Conservation (phyloP, 1,140 invertebrate genomes). For the Drosophila sturtevanti region DNA sequence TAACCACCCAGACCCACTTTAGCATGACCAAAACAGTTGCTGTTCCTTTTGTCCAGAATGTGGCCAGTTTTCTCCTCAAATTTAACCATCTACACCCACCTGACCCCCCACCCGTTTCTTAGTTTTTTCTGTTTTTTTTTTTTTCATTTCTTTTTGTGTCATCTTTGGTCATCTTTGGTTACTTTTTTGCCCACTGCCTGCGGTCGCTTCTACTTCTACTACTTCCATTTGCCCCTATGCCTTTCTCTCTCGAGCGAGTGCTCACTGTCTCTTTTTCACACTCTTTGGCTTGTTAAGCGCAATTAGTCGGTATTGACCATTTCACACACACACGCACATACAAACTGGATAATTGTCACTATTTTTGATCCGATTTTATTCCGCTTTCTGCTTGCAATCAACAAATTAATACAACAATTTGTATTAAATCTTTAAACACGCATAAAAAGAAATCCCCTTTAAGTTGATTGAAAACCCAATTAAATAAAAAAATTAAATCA, state of each 20-base stretch:
- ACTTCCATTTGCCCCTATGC: slow-evolving; percentile 3
- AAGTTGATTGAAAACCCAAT: slow-evolving; percentile 34
- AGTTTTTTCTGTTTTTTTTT: slow-evolving; percentile 3
- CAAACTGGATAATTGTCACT: slow-evolving; percentile 15
- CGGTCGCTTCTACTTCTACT: slow-evolving; percentile 4
- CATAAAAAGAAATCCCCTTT: slow-evolving; percentile 4
- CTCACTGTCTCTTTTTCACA: slow-evolving; percentile 10
- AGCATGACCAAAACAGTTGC: not conserved
- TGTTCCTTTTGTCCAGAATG: slow-evolving; percentile 9
- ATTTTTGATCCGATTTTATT: slow-evolving; percentile 10
- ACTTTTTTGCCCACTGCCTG: slow-evolving; percentile 38
- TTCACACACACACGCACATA: not conserved
- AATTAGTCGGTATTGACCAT: slow-evolving; percentile 70
- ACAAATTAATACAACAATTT: slow-evolving; percentile 51
- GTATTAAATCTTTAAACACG: slow-evolving; percentile 15
- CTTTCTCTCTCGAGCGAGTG: too few species aligned
- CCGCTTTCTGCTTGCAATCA: slow-evolving; percentile 37
- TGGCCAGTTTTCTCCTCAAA: slow-evolving; percentile 22
- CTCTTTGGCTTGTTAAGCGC: slow-evolving; percentile 64
- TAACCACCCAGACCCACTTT: not conserved
- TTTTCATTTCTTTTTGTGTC: not conserved
- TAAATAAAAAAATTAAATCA: not conserved
- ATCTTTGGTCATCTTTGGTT: slow-evolving; percentile 6
- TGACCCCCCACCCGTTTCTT: not conserved
- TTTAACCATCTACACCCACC: slow-evolving; percentile 11